A percentile compares a stretch with the other conserved stretches of the same genome.
Conservation (phyloP, 1,140 invertebrate genomes). For the Alviniconcha marisindica region DNA sequence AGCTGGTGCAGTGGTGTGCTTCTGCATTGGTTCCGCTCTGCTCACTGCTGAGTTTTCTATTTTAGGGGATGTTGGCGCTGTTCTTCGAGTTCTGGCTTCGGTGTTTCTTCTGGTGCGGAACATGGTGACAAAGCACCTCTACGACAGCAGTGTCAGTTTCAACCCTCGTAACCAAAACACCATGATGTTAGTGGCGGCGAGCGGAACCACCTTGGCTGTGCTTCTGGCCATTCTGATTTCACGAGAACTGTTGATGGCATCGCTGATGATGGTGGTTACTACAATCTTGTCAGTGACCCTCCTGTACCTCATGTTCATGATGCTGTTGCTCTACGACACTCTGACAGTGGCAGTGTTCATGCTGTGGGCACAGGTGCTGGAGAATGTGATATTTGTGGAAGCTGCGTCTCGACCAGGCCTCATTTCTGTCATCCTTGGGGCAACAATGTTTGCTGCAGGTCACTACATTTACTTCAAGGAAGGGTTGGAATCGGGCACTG, state of each 20-base stretch:
- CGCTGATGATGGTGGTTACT: slow-evolving; percentile 28
- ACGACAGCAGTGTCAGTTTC: slow-evolving; percentile 30
- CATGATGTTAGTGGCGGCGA: background rate
- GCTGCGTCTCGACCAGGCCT: background rate
- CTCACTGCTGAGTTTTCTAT: background rate
- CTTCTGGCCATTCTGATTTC: background rate
- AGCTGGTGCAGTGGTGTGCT: background rate
- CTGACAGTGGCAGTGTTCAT: slow-evolving; percentile 32
- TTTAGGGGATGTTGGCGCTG: background rate
- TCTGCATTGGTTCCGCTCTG: slow-evolving; percentile 4
- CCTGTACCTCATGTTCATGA: slow-evolving; percentile 18
- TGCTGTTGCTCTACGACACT: slow-evolving; percentile 35
- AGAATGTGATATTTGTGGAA: slow-evolving; percentile 27
- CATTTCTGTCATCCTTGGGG: background rate
- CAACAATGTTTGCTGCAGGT: slow-evolving; percentile 12
- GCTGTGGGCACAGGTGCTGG: slow-evolving; percentile 35
- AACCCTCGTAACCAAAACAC: slow-evolving; percentile 15
- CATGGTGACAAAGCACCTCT: slow-evolving; percentile 35
- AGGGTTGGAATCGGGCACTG: slow-evolving; percentile 29
- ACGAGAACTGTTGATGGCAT: background rate
- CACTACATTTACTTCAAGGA: slow-evolving; percentile 38
- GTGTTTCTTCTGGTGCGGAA: slow-evolving; percentile 27
- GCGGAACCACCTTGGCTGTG: background rate
- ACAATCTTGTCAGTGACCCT: slow-evolving; percentile 16
- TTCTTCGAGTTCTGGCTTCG: background rate